phyloP scores from a whole-genome alignment of 2,888 invertebrate species.

The Apoda limacodes region DNA sequence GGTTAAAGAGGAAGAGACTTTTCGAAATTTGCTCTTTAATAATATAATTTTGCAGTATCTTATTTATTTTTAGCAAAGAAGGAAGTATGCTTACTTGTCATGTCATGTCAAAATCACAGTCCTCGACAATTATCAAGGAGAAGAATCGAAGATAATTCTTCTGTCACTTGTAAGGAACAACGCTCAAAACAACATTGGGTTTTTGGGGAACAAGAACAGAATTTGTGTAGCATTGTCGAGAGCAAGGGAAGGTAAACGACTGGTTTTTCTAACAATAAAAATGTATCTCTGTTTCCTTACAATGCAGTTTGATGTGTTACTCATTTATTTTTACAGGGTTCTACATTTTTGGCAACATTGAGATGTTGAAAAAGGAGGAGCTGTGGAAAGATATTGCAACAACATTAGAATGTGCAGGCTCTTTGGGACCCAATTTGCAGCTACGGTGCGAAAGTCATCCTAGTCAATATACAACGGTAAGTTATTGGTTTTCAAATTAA shows the following conservation, averaged over 20 bases:
- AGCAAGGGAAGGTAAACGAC: conserved; percentile 53
- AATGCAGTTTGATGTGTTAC: too few species aligned
- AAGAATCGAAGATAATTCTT: conserved; percentile 81
- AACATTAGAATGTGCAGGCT: conserved; percentile 46
- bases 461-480: conserved; percentile 42
- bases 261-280: neutral
- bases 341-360: conserved; percentile 77
- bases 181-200: conserved; percentile 73
- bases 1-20: too few species aligned
- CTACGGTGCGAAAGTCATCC: conserved; percentile 65
- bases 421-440: conserved; percentile 47
- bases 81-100: conserved; percentile 34
- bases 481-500: too few species aligned
- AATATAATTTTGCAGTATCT: neutral
- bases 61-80: conserved; percentile 34
- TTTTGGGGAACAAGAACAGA: conserved; percentile 76
- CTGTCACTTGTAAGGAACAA: conserved; percentile 84
- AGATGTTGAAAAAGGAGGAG: conserved; percentile 48
- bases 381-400: conserved; percentile 67
- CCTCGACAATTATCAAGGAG: conserved; percentile 86
- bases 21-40: too few species aligned
- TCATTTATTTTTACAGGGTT: conserved; percentile 55
- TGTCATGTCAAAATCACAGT: conserved; percentile 73
- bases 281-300: too few species aligned
- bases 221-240: conserved; percentile 83